Percentiles rank a stretch among this genome's conserved stretches.
Conservation (phyloP, 2,797 vertebrate genomes). For the Malacoctenus gilli region DNA sequence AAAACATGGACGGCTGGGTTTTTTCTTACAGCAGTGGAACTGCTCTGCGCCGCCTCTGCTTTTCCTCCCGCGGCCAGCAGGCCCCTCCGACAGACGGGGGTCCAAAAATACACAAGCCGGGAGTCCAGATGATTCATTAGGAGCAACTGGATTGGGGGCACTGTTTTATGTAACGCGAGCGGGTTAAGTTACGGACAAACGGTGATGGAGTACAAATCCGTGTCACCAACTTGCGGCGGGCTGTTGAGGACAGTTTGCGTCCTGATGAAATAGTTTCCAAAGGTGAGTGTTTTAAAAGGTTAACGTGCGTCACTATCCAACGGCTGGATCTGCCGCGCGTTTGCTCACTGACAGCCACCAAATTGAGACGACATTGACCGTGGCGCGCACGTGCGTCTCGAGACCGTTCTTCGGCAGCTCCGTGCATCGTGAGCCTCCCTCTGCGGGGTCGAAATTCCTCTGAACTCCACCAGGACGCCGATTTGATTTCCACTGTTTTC, state of each 20-base stretch:
- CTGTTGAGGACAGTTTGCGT: not conserved
- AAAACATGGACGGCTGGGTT: constrained; percentile 17
- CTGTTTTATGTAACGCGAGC: constrained; percentile 36
- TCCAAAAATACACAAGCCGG: constrained; percentile 56
- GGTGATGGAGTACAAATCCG: constrained; percentile 17
- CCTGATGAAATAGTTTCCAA: too few relatives aligned
- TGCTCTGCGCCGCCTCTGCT: constrained; percentile 29
- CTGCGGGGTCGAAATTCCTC: constrained; percentile 20
- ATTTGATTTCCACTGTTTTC: constrained; percentile 50
- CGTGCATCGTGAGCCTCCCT: not conserved
- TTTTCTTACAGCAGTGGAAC: constrained; percentile 30
- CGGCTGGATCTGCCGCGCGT: constrained; percentile 29
- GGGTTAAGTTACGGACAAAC: constrained; percentile 13
- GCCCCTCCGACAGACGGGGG: constrained; percentile 29
- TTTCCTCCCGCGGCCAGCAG: constrained; percentile 19
- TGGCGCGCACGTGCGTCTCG: not conserved
- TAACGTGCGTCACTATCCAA: too few relatives aligned
- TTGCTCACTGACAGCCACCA: constrained; percentile 8
- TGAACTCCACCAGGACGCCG: constrained; percentile 15
- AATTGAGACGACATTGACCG: constrained; percentile 12
- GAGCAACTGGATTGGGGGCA: constrained; percentile 38
- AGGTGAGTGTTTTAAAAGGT: too few relatives aligned
- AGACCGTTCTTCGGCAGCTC: constrained; percentile 8
- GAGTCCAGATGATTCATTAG: constrained; percentile 45
- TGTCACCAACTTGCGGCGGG: not conserved